These are phyloP conservation scores for Pleuronectes platessa DNA, from an alignment of 2,113 vertebrate species.

Conservation along the genomic window DNA sequence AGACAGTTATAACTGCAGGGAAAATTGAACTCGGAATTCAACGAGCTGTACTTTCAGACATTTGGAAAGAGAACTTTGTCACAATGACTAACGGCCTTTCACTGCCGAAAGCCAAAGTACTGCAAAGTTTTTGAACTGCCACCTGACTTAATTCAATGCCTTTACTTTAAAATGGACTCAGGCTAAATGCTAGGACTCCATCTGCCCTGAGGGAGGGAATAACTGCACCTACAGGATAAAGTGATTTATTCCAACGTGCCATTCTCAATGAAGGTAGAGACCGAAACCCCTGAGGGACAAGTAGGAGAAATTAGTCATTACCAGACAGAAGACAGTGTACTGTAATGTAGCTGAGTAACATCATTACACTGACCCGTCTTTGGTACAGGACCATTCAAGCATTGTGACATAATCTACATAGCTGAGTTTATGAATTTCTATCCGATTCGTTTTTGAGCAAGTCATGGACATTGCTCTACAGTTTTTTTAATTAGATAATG, in stretches of 20 bases:
- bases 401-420: constrained; percentile 8
- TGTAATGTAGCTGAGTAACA: constrained; percentile 13
- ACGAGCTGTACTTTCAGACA: constrained; percentile 25
- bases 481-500: no score
- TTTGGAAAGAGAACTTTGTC: constrained; percentile 30
- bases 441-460: no score
- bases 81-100: constrained; percentile 39
- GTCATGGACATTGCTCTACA: no score
- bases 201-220: constrained; percentile 9
- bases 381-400: constrained; percentile 11
- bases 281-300: constrained; percentile 2
- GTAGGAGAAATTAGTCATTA: constrained; percentile 35
- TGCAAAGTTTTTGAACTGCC: constrained; percentile 3
- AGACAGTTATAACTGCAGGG: constrained; percentile 18
- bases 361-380: constrained; percentile 17
- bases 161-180: neutral
- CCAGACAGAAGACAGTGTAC: constrained; percentile 13
- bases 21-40: constrained; percentile 13
- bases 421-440: neutral
- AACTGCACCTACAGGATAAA: constrained; percentile 30
- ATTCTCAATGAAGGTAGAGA: constrained; percentile 34
- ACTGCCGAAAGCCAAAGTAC: neutral
- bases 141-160: neutral
- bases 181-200: constrained; percentile 15
- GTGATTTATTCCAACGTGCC: constrained; percentile 45